Evolutionary conservation across 2,113 vertebrate species (phyloP).

Genomic region (Ptilorrhoa leucosticta): DNA sequence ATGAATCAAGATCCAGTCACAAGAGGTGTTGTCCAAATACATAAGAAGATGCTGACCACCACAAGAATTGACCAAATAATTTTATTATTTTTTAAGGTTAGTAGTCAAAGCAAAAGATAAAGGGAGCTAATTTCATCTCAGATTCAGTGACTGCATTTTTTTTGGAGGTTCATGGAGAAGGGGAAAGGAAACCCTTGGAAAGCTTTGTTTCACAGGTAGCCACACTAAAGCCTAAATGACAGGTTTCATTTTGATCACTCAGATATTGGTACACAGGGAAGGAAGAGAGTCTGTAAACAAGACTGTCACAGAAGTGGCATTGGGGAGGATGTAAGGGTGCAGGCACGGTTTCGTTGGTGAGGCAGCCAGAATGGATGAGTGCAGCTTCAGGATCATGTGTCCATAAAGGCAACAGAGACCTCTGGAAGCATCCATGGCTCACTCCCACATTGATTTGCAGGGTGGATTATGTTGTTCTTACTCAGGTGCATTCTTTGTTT

Average conservation of each 20-base stretch:
- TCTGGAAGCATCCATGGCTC: not conserved
- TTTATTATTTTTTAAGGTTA: not conserved
- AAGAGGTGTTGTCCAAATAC: not conserved
- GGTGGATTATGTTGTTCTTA: not conserved
- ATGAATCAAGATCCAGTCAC: not conserved
- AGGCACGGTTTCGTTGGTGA: fast-evolving
- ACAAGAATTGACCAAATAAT: not conserved
- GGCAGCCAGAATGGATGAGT: not conserved
- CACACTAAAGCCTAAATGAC: not conserved
- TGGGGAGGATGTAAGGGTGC: not conserved
- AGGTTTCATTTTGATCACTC: not conserved
- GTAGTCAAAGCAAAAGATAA: not conserved
- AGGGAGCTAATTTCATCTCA: not conserved
- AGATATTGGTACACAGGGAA: not conserved
- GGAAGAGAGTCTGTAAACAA: not conserved
- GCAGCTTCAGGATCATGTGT: not conserved
- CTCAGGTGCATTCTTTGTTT: not conserved
- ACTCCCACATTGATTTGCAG: not conserved
- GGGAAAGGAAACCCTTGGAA: not conserved
- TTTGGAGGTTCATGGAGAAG: not conserved
- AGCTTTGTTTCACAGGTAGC: not conserved
- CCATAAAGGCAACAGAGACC: not conserved
- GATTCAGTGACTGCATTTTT: not conserved
- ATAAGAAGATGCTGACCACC: not conserved
- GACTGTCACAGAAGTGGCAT: not conserved